Evolutionary conservation across 2,113 vertebrate species (phyloP), one percentile per base, ranked within the genome.

Genomic region (Kobus ellipsiprymnus): DNA sequence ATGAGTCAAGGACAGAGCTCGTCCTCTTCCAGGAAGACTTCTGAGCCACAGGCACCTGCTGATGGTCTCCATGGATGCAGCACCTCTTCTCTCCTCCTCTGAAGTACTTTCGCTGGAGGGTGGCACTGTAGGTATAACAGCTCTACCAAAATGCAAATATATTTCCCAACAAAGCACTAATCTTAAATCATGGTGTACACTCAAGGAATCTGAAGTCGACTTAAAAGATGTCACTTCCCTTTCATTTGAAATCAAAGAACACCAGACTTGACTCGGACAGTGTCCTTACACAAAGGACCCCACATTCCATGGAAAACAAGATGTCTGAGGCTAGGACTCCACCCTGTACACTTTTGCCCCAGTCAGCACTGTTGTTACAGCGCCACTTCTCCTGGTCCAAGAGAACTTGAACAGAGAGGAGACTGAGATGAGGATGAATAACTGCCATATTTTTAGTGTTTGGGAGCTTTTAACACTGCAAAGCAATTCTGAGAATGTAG

Each of bases 401-500:
- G 55, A 52, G 74, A 95, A 81, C 46, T 21, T 84, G 67, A 96
- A 74, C 57, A 92, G 10, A 74, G 40, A 83, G 7, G 27, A 40
- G 27, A 44, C 19, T 62, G 55, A 85, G 95, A 95, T 33, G 57
- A 87, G 19, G 62, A 97, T 91, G 83, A 95, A 57, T 97, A 88
- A 89, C 10, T 85, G 55, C 50, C 40, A 19, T 64, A 90, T 55
- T 50, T 94, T 52, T 80, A 80, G 62, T 30, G 55, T 52, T 80
- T 54, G 11, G 36, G 59, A n/a, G 19, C 33, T 67, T 93, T 67
- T 36, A 60, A 67, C 71, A 90, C 82, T 29, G 57, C 10, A 3
- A 91, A 95, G 90, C 60, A 87, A 96, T 91, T 90, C 55, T 74
- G 87, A 97, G 89, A 93, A 90, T 92, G 94, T 3, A 71, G 92